Evolutionary conservation across 1,140 invertebrate genomes (phyloP).

Genomic region (Hylaeus anthracinus): DNA sequence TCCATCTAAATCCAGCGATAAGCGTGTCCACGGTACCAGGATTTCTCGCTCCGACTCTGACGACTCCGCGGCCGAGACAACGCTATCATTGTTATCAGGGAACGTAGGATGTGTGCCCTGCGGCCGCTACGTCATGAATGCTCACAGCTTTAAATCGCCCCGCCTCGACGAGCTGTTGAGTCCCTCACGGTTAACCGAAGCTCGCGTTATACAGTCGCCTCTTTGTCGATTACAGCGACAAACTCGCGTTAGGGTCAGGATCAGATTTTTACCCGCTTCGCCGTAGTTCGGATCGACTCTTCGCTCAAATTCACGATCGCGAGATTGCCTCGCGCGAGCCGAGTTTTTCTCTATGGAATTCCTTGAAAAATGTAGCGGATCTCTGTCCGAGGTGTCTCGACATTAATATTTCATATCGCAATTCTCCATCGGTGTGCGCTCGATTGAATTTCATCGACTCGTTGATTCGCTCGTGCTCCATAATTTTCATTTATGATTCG

Average conservation of each 20-base stretch:
- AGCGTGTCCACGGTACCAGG: neutral
- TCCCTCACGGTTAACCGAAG: slow-evolving; percentile 62
- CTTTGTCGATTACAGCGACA: slow-evolving; percentile 62
- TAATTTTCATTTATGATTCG: neutral
- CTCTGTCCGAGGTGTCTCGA: too few relatives aligned
- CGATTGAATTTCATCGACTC: slow-evolving; percentile 1
- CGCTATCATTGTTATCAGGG: slow-evolving; percentile 72
- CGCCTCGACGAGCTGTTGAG: slow-evolving; percentile 49
- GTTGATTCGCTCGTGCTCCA: neutral
- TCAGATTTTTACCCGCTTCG: slow-evolving; percentile 48
- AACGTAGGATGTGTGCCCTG: slow-evolving; percentile 37
- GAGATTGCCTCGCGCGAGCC: neutral
- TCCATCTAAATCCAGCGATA: slow-evolving; percentile 36
- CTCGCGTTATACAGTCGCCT: slow-evolving; percentile 60
- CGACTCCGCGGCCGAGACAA: slow-evolving; percentile 61
- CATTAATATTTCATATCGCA: slow-evolving; percentile 1
- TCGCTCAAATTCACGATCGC: neutral
- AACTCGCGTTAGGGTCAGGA: slow-evolving; percentile 30
- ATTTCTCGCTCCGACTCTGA: slow-evolving; percentile 35
- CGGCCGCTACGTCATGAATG: slow-evolving; percentile 36
- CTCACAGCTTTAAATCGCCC: slow-evolving; percentile 57
- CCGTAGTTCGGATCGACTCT: neutral
- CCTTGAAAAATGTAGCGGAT: neutral
- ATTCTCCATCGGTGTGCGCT: neutral
- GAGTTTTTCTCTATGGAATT: neutral